Percentiles rank a stretch among this genome's conserved stretches.
phyloP scores from a whole-genome alignment of 2,888 invertebrate genomes.

The Tetropium fuscum region DNA sequence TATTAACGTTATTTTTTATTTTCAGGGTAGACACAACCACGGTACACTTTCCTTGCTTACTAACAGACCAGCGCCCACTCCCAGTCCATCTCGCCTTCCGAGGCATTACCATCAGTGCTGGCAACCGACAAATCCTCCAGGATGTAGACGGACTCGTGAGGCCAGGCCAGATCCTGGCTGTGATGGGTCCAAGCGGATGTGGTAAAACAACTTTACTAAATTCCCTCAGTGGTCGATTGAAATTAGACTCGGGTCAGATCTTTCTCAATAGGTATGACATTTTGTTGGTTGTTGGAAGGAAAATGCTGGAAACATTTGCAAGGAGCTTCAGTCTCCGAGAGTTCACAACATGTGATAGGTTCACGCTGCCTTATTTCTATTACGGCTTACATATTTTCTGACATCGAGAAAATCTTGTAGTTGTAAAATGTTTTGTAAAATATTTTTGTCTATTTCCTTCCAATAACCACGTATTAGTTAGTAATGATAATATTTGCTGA shows the following conservation, averaged over 20 bases:
- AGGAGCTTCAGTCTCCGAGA: too few species aligned
- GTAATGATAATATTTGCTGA: too few species aligned
- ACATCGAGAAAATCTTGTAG: too few species aligned
- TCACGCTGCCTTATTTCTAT: too few species aligned
- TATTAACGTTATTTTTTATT: conserved; percentile 36
- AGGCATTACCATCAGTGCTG: conserved; percentile 70
- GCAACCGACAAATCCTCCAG: conserved; percentile 71
- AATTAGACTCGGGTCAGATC: conserved; percentile 73
- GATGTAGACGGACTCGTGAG: conserved; percentile 81
- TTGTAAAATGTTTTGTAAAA: too few species aligned
- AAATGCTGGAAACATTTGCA: too few species aligned
- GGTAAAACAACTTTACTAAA: conserved; percentile 86
- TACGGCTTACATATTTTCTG: too few species aligned
- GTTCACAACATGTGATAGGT: too few species aligned
- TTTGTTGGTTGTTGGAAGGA: background rate
- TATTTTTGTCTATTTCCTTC: too few species aligned
- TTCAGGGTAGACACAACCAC: conserved; percentile 72
- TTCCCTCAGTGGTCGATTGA: conserved; percentile 78
- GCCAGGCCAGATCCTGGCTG: conserved; percentile 82
- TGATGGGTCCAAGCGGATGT: conserved; percentile 85
- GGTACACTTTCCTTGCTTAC: conserved; percentile 72
- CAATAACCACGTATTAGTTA: too few species aligned
- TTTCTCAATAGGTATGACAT: conserved; percentile 54
- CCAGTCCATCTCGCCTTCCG: conserved; percentile 77
- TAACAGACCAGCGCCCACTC: conserved; percentile 68